A percentile compares a stretch with the other conserved stretches of the same genome.
These are phyloP conservation scores for Atherinomorus stipes DNA, from an alignment of 2,113 vertebrate genomes.

Conservation along the genomic window DNA sequence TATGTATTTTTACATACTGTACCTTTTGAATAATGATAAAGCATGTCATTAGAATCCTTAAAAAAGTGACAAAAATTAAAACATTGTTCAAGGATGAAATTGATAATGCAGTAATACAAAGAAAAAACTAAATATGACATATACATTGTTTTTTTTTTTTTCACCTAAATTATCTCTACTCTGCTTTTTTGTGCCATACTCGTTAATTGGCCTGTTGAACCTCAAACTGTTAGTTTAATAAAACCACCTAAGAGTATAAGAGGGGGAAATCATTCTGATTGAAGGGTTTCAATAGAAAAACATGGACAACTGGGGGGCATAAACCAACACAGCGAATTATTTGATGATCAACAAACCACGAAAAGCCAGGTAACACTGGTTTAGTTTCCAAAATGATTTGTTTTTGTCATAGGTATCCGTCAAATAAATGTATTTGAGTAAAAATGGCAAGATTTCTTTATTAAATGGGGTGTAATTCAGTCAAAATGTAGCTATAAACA, in stretches of 20 bases:
- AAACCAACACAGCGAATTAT: background rate
- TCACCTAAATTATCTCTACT: background rate
- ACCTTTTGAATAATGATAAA: too few relatives aligned
- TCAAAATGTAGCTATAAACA: too few relatives aligned
- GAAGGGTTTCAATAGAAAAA: background rate
- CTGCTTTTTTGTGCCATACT: background rate
- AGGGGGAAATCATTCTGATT: background rate
- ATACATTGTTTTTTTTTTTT: background rate
- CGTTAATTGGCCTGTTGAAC: background rate
- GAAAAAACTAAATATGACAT: background rate
- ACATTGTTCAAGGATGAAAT: background rate
- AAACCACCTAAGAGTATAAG: slow-evolving; percentile 2
- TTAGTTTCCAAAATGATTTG: background rate
- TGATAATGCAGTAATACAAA: too few relatives aligned
- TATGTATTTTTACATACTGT: too few relatives aligned
- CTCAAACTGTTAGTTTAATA: background rate
- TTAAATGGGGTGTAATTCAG: background rate
- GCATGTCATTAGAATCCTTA: background rate
- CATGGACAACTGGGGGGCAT: background rate
- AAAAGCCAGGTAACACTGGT: background rate
- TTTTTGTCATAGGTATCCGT: background rate
- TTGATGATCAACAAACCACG: background rate
- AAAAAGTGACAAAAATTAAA: background rate
- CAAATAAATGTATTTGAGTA: background rate
- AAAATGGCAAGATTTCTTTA: background rate